Base-by-base conservation (phyloP, 64 coral and sea anemone species). In the Anthopleura sola region DNA sequence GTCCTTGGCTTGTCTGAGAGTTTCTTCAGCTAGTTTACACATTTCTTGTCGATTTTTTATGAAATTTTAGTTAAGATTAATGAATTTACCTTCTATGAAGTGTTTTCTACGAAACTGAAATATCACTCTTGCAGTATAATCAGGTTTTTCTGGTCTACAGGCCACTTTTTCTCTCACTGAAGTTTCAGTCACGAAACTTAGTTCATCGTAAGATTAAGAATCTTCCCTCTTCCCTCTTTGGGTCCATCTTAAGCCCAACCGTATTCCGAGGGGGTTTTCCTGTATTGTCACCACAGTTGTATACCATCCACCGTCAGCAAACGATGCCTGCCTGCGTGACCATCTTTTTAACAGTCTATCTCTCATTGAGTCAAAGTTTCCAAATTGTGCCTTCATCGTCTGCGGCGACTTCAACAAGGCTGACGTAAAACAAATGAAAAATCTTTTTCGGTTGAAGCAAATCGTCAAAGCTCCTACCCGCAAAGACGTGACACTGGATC, bases 391-490 rank as follows among this genome's bases (percentile, higher is more conserved):
- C 5, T 14, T 82, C 18, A 60, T 60, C 6, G 51, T 88, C 3
- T 33, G 20, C 23, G 87, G 87, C 32, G 87, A 88, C 82, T 88
- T 88, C 38, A 88, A 88, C 60, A 75, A 31, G 23, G 31, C 81
- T 12, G 36, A 88, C 39, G 36, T 58, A 9, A 54, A 34, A 15
- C 15, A 24, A 4, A 21, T 88, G 15, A 34, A 18, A 62, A 88
- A 37, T 5, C 87, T 81, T 34, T 88, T 88, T 37, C 87, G 78
- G 8, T 54, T 88, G 20, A 82, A 88, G 36, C 87, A 88, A 66
- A 88, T 88, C n/a, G 76, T 88, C 14, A 82, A 82, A 88, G 79
- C 37, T 40, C 76, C 87, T 20, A 88, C 78, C 13, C 20, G 78
- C 2, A 88, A 82, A 48, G 48, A 88, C 17, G 78, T 78, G 5